These are phyloP conservation scores for Carassius gibelio DNA, from an alignment of 2,113 vertebrate genomes.

Conservation along the genomic window DNA sequence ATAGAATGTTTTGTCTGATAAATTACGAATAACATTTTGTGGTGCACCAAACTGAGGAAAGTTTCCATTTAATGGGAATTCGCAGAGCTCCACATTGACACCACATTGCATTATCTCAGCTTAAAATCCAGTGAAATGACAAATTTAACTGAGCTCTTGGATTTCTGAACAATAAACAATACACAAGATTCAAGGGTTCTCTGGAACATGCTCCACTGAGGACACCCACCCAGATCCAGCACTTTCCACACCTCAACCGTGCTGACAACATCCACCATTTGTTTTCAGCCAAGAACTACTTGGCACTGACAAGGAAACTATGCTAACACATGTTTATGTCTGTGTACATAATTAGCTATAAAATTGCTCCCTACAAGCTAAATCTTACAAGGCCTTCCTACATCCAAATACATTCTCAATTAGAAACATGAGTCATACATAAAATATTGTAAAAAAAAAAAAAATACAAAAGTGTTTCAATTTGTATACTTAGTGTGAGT, in stretches of 20 bases:
- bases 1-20: background rate
- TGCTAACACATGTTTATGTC: background rate
- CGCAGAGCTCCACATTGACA: background rate
- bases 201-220: constrained; percentile 20
- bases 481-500: background rate
- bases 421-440: background rate
- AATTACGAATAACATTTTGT: background rate
- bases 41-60: background rate
- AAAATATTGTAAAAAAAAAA: background rate
- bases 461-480: background rate
- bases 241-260: background rate
- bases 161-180: constrained; percentile 36
- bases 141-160: constrained; percentile 35
- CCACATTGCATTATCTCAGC: background rate
- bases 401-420: background rate
- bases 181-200: background rate
- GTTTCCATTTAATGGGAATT: background rate
- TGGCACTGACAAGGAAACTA: constrained; percentile 71
- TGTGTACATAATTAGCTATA: background rate
- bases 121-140: background rate
- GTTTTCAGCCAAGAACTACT: constrained; percentile 67
- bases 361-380: background rate
- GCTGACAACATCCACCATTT: constrained; percentile 77
- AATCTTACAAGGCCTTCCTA: background rate
- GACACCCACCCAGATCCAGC: constrained; percentile 30